phyloP scores from a whole-genome alignment of 2,797 vertebrate species.

The Moxostoma hubbsi region DNA sequence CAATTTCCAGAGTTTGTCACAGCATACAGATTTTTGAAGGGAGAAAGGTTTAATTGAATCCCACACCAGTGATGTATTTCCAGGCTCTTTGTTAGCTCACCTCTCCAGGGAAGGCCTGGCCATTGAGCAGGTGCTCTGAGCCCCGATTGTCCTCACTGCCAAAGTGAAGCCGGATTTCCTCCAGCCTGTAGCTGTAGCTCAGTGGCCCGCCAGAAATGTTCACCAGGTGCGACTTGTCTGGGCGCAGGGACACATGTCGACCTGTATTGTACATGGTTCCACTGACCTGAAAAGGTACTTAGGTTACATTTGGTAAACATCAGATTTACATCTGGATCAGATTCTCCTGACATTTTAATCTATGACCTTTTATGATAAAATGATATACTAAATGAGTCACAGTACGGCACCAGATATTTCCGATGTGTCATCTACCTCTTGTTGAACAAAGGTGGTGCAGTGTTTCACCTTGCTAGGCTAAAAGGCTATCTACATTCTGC shows the following conservation, averaged over 20 bases:
- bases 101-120: conserved; percentile 96
- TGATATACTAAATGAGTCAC: neutral
- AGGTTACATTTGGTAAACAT: neutral
- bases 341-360: neutral
- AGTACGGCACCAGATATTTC: neutral
- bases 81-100: conserved; percentile 68
- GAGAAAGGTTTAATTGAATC: conserved; percentile 28
- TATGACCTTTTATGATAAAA: conserved; percentile 8
- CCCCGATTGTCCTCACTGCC: conserved; percentile 91
- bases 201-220: conserved; percentile 94
- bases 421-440: conserved; percentile 1
- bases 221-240: conserved; percentile 92
- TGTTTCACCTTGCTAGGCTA: conserved; percentile 15
- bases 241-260: conserved; percentile 89
- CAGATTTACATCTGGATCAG: neutral
- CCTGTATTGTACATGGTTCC: conserved; percentile 97
- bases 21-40: conserved; percentile 13
- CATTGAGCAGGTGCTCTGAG: conserved; percentile 93
- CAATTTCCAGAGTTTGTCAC: conserved; percentile 13
- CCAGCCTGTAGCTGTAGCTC: conserved; percentile 92
- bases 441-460: conserved; percentile 1
- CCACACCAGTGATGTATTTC: conserved; percentile 27
- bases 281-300: conserved; percentile 78
- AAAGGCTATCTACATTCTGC: conserved; percentile 34
- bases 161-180: conserved; percentile 92